phyloP scores from a whole-genome alignment of 2,797 vertebrate genomes.

The Anas georgica region DNA sequence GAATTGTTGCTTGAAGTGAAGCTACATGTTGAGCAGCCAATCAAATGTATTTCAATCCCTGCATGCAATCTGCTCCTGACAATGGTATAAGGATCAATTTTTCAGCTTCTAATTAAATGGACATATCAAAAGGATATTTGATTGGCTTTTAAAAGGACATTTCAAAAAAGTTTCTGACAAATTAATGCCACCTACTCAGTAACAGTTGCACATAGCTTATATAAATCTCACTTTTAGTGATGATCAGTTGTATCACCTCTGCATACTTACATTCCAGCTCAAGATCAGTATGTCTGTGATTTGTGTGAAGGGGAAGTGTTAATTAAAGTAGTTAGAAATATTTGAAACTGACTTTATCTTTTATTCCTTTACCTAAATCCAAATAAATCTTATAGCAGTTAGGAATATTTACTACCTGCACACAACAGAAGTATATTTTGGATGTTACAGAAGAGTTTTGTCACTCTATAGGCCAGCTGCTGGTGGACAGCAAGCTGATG shows the following conservation, averaged over 20 bases:
- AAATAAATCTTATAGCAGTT: not conserved
- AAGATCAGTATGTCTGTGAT: not conserved
- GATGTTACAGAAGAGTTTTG: not conserved
- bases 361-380: not conserved
- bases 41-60: slow-evolving; percentile 47
- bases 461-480: not conserved
- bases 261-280: not conserved
- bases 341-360: not conserved
- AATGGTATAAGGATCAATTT: slow-evolving; percentile 23
- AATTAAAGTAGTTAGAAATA: slow-evolving; percentile 3
- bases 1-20: slow-evolving; percentile 61
- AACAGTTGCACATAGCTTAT: not conserved
- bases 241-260: not conserved
- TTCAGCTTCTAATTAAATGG: slow-evolving; percentile 57
- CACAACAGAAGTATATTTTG: not conserved
- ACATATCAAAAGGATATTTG: not conserved
- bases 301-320: not conserved
- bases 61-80: slow-evolving; percentile 12
- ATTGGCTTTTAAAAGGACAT: slow-evolving; percentile 16
- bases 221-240: not conserved
- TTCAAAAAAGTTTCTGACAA: slow-evolving; percentile 5
- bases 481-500: not conserved
- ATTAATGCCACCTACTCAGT: not conserved
- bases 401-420: not conserved
- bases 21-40: slow-evolving; percentile 51